Base-by-base conservation (phyloP, 2,888 invertebrate genomes). In the Pteria penguin region DNA sequence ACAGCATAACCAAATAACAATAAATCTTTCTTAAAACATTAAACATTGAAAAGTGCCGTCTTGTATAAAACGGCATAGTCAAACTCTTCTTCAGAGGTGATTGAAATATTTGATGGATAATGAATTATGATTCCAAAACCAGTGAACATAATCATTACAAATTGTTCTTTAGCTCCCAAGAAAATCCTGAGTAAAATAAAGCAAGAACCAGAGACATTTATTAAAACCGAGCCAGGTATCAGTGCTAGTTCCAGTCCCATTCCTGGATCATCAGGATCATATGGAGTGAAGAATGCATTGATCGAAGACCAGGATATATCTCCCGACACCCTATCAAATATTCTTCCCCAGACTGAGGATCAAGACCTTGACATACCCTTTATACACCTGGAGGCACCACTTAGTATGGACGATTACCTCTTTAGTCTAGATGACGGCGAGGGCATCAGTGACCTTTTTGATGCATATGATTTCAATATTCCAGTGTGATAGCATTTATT, bases 231-330 rank as follows among this genome's bases (percentile, higher is more conserved):
- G 31, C 57, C 58, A 14, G 66, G 45, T 18, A 45, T 45, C 8
- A 18, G 45, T 14, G 8, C 45, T 14, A 14, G 11, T 45, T 45
- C 11, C 32, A 0, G 2, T 27, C 24, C 31, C 36, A 18, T 24
- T 32, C 24, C 33, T 33, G 33, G 31, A 22, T 26, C 22, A 22
- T 26, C 26, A 63, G 63, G 63, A 1, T 62, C 84, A 18, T 8
- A 18, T 4, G 72, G 84, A 26, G 78, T 90, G 22, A 88, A 87
- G 70, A 85, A 95, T 92, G 95, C 95, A 31, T 93, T 96, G 81
- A 94, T 96, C 79, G 95, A 96, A 92, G 94, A 95, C 87, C 95
- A 96, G 90, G 96, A 96, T 92, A 94, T 96, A 90, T 96, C 95
- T 77, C 95, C 95, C 69, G 95, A 95, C 93, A 94, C 94, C 80